A percentile compares a stretch with the other conserved stretches of the same genome.
Evolutionary conservation across 2,888 invertebrate species (phyloP).

Genomic region (Apodemia hepburni): DNA sequence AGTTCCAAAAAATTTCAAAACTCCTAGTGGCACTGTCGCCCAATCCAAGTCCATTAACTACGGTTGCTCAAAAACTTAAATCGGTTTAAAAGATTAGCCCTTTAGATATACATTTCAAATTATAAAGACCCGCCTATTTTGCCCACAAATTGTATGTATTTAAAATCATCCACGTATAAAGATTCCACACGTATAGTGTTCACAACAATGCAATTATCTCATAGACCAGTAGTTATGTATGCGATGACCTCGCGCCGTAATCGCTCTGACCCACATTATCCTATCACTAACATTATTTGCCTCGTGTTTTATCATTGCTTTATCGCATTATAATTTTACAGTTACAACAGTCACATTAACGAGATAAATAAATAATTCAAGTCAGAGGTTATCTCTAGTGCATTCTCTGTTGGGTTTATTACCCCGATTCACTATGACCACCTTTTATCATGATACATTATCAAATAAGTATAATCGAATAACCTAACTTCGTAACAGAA

Average conservation of each 20-base stretch:
- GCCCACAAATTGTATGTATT: neutral
- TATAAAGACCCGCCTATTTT: neutral
- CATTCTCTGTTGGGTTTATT: slow-evolving; percentile 6
- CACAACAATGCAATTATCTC: slow-evolving; percentile 46
- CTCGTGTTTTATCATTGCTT: slow-evolving; percentile 31
- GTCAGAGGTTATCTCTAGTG: slow-evolving; percentile 3
- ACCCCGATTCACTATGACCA: neutral
- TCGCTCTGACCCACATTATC: slow-evolving; percentile 55
- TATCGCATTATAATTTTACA: slow-evolving; percentile 21
- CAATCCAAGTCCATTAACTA: too few relatives aligned
- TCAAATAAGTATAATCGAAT: neutral
- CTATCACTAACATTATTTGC: slow-evolving; percentile 34
- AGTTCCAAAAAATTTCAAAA: too few relatives aligned
- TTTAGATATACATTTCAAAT: neutral
- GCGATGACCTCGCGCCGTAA: slow-evolving; percentile 46
- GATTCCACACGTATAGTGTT: slow-evolving; percentile 21
- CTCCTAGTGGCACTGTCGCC: too few relatives aligned
- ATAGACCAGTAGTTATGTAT: slow-evolving; percentile 41
- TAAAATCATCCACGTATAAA: slow-evolving; percentile 8
- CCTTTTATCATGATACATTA: neutral
- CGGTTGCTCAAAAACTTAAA: too few relatives aligned
- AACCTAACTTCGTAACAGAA: neutral
- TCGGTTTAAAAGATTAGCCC: too few relatives aligned
- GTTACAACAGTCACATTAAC: slow-evolving; percentile 7
- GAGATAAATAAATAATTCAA: slow-evolving; percentile 13